Base-by-base conservation (phyloP, 2,113 vertebrate species). In the Ivindomyrus marchei region DNA sequence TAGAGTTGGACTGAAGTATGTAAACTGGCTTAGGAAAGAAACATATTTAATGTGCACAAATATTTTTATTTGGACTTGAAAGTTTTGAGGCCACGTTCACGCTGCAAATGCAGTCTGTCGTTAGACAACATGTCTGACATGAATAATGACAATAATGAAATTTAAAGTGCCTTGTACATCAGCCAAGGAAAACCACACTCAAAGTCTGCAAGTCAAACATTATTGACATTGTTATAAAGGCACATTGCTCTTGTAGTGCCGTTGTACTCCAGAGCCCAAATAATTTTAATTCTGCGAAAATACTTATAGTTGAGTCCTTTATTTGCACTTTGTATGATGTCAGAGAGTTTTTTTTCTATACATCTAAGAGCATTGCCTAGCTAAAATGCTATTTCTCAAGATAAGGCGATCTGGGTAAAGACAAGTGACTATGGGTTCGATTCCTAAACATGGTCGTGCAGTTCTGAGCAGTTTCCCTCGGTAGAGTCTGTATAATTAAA, bases 81-180 rank as follows among this genome's bases (percentile, higher is more conserved):
- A 4, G 21, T 27, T 6, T 66, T 70, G 27, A 31, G 21, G 42
- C 4, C 21, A 47, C 4, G 13, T 39, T 46, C n/a, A 36, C 10
- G 47, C 11, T 88, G n/a, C 21, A 70, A 49, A 8, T 74, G 42
- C 13, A 24, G 36, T 62, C 27, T 88, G 53, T 45, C 53, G 49
- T 50, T 50, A 27, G 52, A 42, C 13, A 74, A 49, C 5, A 24
- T 88, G 88, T 88, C n/a, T n/a, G 88, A 24, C 45, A 74, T 56
- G 70, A 52, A 15, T 24, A 53, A 11, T 19, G 15, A 42, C 88
- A 83, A 42, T 50, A 42, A 42, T 53, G 11, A 10, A 53, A 83
- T 74, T 89, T 89, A 89, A 89, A 74, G 13, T 24, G n/a, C 17
- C 47, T 89, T 84, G 27, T 39, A 53, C 50, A 53, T 56, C 85